Percentiles rank a stretch among this genome's conserved stretches.
Conservation (phyloP, 2,797 vertebrate species). For the Spheniscus humboldti region DNA sequence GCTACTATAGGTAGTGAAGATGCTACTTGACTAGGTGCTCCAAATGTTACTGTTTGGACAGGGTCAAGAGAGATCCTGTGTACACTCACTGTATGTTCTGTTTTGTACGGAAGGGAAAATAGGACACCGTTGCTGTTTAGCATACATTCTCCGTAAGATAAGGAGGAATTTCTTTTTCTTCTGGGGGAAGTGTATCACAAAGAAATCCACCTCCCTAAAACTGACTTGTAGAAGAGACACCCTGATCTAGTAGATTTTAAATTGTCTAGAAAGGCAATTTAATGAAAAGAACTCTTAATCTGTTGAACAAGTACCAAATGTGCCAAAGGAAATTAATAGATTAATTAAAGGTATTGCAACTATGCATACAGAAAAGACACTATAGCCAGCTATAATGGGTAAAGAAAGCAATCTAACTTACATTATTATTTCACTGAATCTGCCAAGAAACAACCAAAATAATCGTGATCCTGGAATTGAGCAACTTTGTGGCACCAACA, state of each 20-base stretch:
- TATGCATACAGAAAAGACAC: background rate
- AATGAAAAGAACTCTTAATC: background rate
- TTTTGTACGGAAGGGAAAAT: background rate
- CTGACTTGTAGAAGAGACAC: background rate
- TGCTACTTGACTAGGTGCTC: background rate
- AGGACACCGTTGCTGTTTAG: background rate
- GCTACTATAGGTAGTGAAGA: background rate
- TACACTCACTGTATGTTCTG: background rate
- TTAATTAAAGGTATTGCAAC: background rate
- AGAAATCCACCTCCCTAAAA: background rate
- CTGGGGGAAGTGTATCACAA: background rate
- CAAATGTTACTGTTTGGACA: background rate
- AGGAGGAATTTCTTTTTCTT: background rate
- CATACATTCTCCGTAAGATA: accelerated
- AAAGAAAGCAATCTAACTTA: background rate
- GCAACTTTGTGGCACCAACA: background rate
- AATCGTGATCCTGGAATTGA: background rate
- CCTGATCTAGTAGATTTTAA: background rate
- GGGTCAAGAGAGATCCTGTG: background rate
- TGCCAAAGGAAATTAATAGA: background rate
- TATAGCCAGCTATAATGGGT: background rate
- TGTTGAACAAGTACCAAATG: background rate
- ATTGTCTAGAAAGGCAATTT: background rate
- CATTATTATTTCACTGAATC: background rate
- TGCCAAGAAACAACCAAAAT: background rate